These are phyloP conservation scores for Platichthys stellatus DNA, from an alignment of 2,113 vertebrate species.

Conservation along the genomic window DNA sequence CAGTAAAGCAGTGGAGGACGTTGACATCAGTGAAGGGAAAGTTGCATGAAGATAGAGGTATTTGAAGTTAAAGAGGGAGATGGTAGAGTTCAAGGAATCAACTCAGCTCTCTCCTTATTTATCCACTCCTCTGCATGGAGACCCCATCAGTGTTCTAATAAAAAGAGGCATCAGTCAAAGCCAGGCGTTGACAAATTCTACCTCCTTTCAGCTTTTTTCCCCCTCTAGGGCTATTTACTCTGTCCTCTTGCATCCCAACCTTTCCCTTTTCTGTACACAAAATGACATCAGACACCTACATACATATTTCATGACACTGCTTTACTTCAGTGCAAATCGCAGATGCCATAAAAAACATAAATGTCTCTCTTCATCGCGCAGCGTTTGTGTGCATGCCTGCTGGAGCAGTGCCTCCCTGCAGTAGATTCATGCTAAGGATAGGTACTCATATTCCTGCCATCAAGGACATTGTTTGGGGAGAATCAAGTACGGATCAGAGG, in stretches of 20 bases:
- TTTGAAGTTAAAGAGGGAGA: slow-evolving; percentile 28
- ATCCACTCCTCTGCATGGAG: slow-evolving; percentile 33
- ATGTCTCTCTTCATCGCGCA: slow-evolving; percentile 33
- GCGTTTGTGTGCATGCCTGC: not conserved
- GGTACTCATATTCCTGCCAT: not conserved
- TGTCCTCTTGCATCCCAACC: slow-evolving; percentile 30
- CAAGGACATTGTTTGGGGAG: slow-evolving; percentile 9
- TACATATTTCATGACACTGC: slow-evolving; percentile 69
- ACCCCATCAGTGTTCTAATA: slow-evolving; percentile 52
- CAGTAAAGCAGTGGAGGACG: slow-evolving; percentile 13
- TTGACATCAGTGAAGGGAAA: slow-evolving; percentile 40
- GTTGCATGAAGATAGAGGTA: slow-evolving; percentile 5
- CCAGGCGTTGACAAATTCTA: slow-evolving; percentile 20
- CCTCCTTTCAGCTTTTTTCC: not conserved
- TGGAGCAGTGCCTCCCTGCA: not conserved
- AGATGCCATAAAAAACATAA: slow-evolving; percentile 59
- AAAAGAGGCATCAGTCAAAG: slow-evolving; percentile 55
- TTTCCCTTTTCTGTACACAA: slow-evolving; percentile 23
- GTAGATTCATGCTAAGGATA: not conserved
- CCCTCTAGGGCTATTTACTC: slow-evolving; percentile 20
- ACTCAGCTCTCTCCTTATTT: slow-evolving; percentile 40
- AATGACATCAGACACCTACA: slow-evolving; percentile 63
- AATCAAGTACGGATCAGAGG: not conserved
- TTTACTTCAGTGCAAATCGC: slow-evolving; percentile 66
- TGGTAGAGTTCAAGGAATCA: slow-evolving; percentile 15